Conservation (phyloP, 2,797 vertebrate species). For the Cheirogaleus major region DNA sequence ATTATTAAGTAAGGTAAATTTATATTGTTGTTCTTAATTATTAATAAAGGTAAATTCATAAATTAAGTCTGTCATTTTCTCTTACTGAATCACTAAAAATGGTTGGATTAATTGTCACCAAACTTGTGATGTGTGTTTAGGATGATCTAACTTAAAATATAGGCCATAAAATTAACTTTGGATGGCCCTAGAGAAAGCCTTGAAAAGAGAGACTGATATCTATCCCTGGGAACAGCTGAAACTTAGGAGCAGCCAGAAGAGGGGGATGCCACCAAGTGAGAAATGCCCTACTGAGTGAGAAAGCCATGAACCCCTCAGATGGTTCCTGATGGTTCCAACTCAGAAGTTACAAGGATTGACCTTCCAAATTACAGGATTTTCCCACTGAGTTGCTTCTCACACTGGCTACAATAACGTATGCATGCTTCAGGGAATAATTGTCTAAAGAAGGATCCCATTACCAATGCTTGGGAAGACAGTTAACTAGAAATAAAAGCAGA, state of each 20-base stretch:
- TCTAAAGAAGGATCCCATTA: not conserved
- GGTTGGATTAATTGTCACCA: not conserved
- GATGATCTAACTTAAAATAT: not conserved
- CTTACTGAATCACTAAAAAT: constrained; percentile 13
- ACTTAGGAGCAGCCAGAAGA: not conserved
- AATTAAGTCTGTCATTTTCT: not conserved
- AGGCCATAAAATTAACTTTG: not conserved
- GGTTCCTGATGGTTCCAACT: not conserved
- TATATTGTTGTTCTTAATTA: not conserved
- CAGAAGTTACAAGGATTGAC: not conserved
- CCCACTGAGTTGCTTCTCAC: not conserved
- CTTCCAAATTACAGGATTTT: not conserved
- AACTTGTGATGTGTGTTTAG: not conserved
- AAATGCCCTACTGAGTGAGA: not conserved
- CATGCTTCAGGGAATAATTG: not conserved
- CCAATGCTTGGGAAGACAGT: not conserved
- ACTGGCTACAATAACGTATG: not conserved
- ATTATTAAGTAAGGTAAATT: not conserved
- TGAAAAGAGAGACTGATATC: not conserved
- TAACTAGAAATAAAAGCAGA: not conserved
- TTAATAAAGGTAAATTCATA: constrained; percentile 25
- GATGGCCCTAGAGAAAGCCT: not conserved
- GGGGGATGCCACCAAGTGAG: not conserved
- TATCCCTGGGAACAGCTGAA: not conserved
- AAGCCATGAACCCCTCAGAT: not conserved